These are phyloP conservation scores for Euglossa dilemma DNA, from an alignment of 1,140 invertebrate genomes.

Conservation along the genomic window DNA sequence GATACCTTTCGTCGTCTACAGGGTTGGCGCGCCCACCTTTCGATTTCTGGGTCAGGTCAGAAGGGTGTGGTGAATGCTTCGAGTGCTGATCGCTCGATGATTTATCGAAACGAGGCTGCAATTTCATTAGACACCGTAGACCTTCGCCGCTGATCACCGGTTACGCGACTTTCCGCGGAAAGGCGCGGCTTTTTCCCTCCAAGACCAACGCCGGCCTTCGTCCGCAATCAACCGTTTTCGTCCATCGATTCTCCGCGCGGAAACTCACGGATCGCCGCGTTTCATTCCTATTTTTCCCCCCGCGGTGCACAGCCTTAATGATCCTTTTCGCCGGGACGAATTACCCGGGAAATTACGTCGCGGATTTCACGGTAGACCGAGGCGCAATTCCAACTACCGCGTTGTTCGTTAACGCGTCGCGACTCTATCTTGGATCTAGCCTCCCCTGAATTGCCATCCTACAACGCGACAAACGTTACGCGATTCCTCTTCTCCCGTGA, in stretches of 20 bases:
- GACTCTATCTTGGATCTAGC: neutral
- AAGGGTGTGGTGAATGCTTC: constrained; percentile 67
- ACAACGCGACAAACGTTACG: neutral
- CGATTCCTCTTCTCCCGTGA: neutral
- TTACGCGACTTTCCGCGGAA: constrained; percentile 24
- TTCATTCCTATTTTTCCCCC: neutral
- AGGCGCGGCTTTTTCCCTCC: constrained; percentile 24
- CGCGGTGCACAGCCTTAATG: neutral
- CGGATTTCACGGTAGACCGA: no score
- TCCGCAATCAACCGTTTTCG: neutral
- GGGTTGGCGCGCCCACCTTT: constrained; percentile 61
- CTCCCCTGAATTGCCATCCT: neutral
- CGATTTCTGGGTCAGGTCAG: constrained; percentile 70
- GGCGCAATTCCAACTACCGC: no score
- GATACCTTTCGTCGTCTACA: constrained; percentile 31
- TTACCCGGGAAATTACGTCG: no score
- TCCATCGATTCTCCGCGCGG: neutral
- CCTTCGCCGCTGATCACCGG: constrained; percentile 25
- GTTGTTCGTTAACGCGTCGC: neutral
- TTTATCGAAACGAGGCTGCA: constrained; percentile 46
- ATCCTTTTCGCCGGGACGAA: neutral
- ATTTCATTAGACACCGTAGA: constrained; percentile 35
- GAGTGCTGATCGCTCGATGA: constrained; percentile 53
- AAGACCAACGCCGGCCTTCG: constrained; percentile 1
- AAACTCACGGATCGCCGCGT: neutral